A percentile compares a stretch with the other conserved stretches of the same genome.
Conservation (phyloP, 2,797 vertebrate genomes). For the Ambastaia sidthimunki region DNA sequence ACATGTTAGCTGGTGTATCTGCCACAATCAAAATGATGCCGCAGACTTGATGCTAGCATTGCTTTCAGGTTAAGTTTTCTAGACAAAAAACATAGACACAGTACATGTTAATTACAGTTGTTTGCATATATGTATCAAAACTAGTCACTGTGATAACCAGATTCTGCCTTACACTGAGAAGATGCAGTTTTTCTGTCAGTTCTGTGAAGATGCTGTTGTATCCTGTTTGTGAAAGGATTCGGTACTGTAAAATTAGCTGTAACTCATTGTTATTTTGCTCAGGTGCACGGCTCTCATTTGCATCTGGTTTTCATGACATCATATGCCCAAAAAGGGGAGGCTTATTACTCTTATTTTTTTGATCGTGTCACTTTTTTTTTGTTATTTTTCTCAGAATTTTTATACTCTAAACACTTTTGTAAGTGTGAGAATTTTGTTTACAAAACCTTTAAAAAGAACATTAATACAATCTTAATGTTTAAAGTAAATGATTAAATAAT, state of each 20-base stretch:
- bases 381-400: conserved; percentile 40
- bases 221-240: conserved; percentile 76
- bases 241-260: conserved; percentile 43
- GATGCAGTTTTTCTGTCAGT: conserved; percentile 62
- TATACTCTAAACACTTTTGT: conserved; percentile 40
- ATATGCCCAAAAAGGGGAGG: conserved; percentile 49
- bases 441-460: conserved; percentile 30
- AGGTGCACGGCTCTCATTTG: neutral
- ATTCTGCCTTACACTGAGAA: conserved; percentile 76
- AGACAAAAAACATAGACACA: conserved; percentile 4
- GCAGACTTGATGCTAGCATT: conserved; percentile 1
- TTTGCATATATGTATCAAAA: conserved; percentile 52
- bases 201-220: conserved; percentile 66
- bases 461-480: conserved; percentile 37
- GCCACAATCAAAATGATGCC: conserved; percentile 17
- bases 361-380: conserved; percentile 44
- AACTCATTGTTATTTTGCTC: neutral
- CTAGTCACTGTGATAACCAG: conserved; percentile 80
- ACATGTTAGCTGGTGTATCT: neutral
- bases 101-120: neutral
- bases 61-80: conserved; percentile 20
- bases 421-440: conserved; percentile 46
- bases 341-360: conserved; percentile 53
- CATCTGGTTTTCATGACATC: conserved; percentile 13
- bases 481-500: conserved; percentile 20